Base-by-base conservation (phyloP, 1,140 invertebrate species). In the Cephus cinctus region DNA sequence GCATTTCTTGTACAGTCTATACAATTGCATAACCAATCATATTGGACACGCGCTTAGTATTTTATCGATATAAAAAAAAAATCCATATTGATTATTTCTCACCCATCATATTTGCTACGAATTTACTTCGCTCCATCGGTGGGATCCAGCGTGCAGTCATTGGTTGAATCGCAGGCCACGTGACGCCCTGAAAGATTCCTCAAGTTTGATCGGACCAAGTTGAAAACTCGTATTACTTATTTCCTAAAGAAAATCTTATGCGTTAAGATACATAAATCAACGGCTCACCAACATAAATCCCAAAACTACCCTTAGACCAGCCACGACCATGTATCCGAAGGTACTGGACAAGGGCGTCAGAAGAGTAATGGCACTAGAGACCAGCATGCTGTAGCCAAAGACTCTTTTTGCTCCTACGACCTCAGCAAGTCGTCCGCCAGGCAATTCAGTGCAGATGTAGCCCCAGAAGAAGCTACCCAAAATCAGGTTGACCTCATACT, bases 141-240 rank as follows among this genome's bases (percentile, higher is more conserved):
- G 92, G 92, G 47, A 94, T 89, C 93, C 93, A 97, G 57, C 87
- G 86, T 0, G 91, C 88, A 18, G 90, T 87, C 80, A 96, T 86
- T 2, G 90, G 89, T 54, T 92, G 86, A 47, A 95, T 94, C 12
- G 91, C 86, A 15, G 94, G 93, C 86, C 92, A 96, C 4, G 91
- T 94, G 4, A 88, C 92, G 45, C 93, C 86, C 85, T 87, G 50
- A 34, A 62, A 66, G n/a, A n/a, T n/a, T n/a, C n/a, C n/a, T n/a
- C n/a, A n/a, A n/a, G n/a, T n/a, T n/a, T n/a, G n/a, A n/a, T n/a
- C n/a, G n/a, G n/a, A n/a, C n/a, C n/a, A n/a, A 11, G 14, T 30
- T 11, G 9, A 40, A 40, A 5, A 19, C 40, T 23, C 2, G 42
- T 5, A 16, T 38, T 1, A 14, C 2, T n/a, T n/a, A n/a, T 15